Evolutionary conservation across 2,113 vertebrate genomes (phyloP).

Genomic region (Noctilio leporinus): DNA sequence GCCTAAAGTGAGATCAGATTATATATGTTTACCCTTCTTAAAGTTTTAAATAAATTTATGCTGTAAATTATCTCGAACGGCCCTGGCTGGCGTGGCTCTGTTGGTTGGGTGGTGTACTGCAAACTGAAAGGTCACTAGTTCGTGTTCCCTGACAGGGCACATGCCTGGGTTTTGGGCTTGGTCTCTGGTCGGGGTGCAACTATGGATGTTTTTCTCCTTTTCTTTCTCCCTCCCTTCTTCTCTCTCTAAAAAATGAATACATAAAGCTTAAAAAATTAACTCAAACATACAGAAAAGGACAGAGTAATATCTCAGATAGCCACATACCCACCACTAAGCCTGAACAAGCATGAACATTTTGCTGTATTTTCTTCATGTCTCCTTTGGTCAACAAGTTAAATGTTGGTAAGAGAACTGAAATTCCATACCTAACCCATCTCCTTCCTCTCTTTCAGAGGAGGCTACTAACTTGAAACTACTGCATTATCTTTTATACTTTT

Average conservation of each 20-base stretch:
- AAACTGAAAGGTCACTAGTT: too few species aligned
- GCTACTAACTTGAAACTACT: not conserved
- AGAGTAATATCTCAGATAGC: not conserved
- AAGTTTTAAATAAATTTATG: not conserved
- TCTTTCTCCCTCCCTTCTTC: too few species aligned
- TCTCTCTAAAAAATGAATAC: not conserved
- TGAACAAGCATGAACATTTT: not conserved
- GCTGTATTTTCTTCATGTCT: not conserved
- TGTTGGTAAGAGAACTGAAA: not conserved
- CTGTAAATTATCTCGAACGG: not conserved
- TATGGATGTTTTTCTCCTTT: too few species aligned
- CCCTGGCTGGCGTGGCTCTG: too few species aligned
- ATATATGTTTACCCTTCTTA: not conserved
- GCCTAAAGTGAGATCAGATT: not conserved
- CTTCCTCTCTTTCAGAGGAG: not conserved
- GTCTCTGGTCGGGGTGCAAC: too few species aligned
- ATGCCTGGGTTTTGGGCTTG: too few species aligned
- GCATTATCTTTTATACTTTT: not conserved
- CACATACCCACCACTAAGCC: not conserved
- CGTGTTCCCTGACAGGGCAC: too few species aligned
- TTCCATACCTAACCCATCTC: not conserved
- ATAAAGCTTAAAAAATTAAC: not conserved
- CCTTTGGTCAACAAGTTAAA: not conserved
- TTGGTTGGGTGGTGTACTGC: too few species aligned
- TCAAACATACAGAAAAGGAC: not conserved